These are phyloP conservation scores for Xiphias gladius DNA, from an alignment of 2,113 vertebrate species.

Conservation along the genomic window DNA sequence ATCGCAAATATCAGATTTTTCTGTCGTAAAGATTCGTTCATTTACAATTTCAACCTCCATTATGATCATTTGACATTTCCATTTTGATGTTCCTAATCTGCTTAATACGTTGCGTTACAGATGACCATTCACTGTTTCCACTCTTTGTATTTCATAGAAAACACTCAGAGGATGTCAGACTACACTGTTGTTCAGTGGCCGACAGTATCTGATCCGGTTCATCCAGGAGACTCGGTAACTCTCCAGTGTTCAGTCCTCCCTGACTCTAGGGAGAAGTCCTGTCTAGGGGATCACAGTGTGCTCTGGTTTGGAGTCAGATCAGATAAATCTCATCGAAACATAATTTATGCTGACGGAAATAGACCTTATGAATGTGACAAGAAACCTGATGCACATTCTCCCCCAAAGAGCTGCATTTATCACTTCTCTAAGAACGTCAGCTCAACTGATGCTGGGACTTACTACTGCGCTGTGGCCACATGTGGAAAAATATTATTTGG, in stretches of 20 bases:
- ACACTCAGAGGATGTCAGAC: not conserved
- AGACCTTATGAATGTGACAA: not conserved
- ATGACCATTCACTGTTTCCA: not conserved
- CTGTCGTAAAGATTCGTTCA: not conserved
- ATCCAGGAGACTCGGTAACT: slow-evolving; percentile 49
- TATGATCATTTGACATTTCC: not conserved
- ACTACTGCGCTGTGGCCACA: slow-evolving; percentile 62
- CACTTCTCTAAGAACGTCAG: slow-evolving; percentile 41
- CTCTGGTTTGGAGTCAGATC: slow-evolving; percentile 53
- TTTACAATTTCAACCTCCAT: no score
- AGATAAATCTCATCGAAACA: not conserved
- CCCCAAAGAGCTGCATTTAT: slow-evolving; percentile 39
- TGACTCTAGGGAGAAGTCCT: not conserved
- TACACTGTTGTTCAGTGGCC: slow-evolving; percentile 43
- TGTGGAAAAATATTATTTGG: slow-evolving; percentile 66
- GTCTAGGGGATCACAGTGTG: slow-evolving; percentile 32
- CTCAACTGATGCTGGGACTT: slow-evolving; percentile 63
- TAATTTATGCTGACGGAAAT: slow-evolving; percentile 38
- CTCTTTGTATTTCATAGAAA: slow-evolving; percentile 19
- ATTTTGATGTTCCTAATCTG: no score
- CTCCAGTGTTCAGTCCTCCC: slow-evolving; percentile 60
- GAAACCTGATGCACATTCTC: not conserved
- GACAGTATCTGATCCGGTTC: not conserved
- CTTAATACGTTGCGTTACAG: no score
- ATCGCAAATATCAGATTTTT: not conserved